Conservation (phyloP, 2,797 vertebrate genomes). For the Peromyscus melanophrys region DNA sequence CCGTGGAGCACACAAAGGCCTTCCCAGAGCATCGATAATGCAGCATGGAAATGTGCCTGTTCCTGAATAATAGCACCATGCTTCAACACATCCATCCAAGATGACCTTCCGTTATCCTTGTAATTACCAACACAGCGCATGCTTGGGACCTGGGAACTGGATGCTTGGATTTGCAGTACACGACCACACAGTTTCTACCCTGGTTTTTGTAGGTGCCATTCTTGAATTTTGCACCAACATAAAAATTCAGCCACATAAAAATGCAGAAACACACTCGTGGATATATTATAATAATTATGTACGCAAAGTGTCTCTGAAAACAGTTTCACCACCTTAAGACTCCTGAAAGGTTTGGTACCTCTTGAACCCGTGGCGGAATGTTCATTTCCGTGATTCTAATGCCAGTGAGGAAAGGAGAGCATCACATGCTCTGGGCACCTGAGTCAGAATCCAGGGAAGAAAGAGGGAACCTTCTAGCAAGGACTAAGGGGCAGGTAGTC, state of each 20-base stretch:
- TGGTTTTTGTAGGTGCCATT: not conserved
- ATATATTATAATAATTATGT: not conserved
- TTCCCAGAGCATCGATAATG: constrained; percentile 52
- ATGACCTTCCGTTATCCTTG: not conserved
- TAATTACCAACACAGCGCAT: not conserved
- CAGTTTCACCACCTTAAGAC: not conserved
- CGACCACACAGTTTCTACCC: not conserved
- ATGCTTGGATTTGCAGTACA: not conserved
- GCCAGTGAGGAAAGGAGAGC: not conserved
- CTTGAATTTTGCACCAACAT: not conserved
- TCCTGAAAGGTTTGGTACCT: not conserved
- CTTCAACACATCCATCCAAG: not conserved
- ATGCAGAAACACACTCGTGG: not conserved
- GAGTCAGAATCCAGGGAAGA: not conserved
- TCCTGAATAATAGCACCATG: not conserved
- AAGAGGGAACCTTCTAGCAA: not conserved
- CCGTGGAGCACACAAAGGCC: not conserved
- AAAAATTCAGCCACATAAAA: not conserved
- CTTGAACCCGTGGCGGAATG: not conserved
- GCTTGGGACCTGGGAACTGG: not conserved
- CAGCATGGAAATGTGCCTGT: constrained; percentile 53
- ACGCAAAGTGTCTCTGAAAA: not conserved
- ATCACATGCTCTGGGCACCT: not conserved
- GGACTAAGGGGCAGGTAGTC: not conserved
- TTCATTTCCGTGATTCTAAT: not conserved